Base-by-base conservation (phyloP, 1,140 invertebrate species). In the Metaphire vulgaris region DNA sequence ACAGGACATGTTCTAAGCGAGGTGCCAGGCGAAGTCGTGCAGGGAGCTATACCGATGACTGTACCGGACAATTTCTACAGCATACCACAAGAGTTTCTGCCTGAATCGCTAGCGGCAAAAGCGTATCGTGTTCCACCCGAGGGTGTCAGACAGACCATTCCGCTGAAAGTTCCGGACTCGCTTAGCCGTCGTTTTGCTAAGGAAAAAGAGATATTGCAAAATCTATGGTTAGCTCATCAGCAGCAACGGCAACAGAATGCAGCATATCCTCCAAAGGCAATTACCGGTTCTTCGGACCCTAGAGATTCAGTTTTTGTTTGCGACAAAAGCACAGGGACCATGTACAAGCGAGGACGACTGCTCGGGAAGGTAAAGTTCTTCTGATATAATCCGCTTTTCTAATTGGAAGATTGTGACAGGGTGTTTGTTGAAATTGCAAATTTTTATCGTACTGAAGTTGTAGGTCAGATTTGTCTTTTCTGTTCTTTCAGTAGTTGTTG, bases 231-330 rank as follows among this genome's bases (percentile, higher is more conserved):
- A 12, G 6, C 6, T 21, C 41, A 56, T 56, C 41, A 56, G 41
- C 41, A 56, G 41, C 41, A 56, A 56, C 41, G 21, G 41, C 41
- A 56, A 56, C 41, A 56, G 41, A n/a, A n/a, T n/a, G n/a, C n/a
- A n/a, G n/a, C n/a, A n/a, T n/a, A n/a, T n/a, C n/a, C n/a, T n/a
- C 41, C 41, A 56, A 56, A 56, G 41, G 41, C 41, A 56, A 56
- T 56, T 56, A n/a, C n/a, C n/a, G n/a, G n/a, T n/a, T n/a, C n/a
- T n/a, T 6, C 41, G 6, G 41, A 56, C 21, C 21, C 41, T 12
- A 56, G 21, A 21, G 41, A 56, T 56, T 6, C 41, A 12, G 21
- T 12, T 21, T 56, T 12, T 56, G 41, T 56, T 6, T 56, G 21
- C 41, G 41, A 56, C 21, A 56, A 56, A 6, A 56, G 21, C 41